A percentile compares a stretch with the other conserved stretches of the same genome.
Evolutionary conservation across 2,113 vertebrate species (phyloP).

Genomic region (Protobothrops mucrosquamatus): DNA sequence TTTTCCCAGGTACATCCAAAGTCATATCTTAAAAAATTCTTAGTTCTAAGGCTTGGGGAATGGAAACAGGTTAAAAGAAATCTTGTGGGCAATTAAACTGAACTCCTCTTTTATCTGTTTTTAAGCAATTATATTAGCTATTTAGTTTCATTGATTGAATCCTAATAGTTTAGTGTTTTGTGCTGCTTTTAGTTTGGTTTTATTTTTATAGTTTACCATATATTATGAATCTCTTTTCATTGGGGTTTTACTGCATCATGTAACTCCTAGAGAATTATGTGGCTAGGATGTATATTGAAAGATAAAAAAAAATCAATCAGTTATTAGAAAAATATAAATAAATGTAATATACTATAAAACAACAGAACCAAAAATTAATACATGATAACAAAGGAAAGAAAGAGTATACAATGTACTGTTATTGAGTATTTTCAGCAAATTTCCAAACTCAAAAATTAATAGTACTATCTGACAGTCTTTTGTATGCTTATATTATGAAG

Average conservation of each 20-base stretch:
- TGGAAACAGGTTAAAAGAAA: not conserved
- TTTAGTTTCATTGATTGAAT: not conserved
- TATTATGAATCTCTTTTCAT: not conserved
- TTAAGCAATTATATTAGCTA: not conserved
- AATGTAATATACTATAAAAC: not conserved
- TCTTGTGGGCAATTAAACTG: not conserved
- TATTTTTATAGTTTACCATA: not conserved
- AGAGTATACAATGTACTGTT: not conserved
- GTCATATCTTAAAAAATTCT: not conserved
- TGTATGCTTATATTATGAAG: not conserved
- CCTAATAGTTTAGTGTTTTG: not conserved
- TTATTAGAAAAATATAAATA: not conserved
- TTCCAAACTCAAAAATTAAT: too few species aligned
- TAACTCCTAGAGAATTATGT: not conserved
- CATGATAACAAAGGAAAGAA: not conserved
- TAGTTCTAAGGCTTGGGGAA: not conserved
- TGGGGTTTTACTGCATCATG: not conserved
- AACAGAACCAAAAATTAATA: not conserved
- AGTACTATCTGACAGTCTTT: not conserved
- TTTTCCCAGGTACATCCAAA: not conserved
- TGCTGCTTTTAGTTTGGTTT: not conserved
- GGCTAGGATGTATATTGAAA: not conserved
- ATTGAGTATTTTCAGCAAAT: not conserved
- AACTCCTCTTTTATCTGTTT: not conserved
- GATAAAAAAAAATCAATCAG: not conserved